A percentile compares a stretch with the other conserved stretches of the same genome.
phyloP scores from a whole-genome alignment of 2,797 vertebrate genomes.

The Polyboroides typus region DNA sequence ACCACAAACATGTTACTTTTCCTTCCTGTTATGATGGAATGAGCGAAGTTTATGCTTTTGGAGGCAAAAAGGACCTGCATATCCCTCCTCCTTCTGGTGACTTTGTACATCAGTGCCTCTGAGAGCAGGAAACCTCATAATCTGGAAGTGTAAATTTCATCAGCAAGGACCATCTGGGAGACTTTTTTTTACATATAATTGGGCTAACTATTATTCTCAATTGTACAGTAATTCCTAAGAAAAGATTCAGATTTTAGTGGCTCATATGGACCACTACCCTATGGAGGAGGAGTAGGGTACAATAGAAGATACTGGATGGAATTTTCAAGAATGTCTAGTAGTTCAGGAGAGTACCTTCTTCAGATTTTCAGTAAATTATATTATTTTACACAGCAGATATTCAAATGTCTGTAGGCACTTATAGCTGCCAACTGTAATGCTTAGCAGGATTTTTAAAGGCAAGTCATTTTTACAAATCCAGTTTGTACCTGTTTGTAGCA shows the following conservation, averaged over 20 bases:
- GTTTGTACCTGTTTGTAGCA: conserved; percentile 12
- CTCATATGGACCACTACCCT: background rate
- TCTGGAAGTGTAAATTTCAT: background rate
- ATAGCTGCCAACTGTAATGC: background rate
- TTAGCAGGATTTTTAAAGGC: conserved; percentile 16
- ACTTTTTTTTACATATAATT: background rate
- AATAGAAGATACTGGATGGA: background rate
- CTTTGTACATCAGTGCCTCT: background rate
- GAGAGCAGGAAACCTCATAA: background rate
- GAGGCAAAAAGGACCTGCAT: background rate
- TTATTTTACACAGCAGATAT: background rate
- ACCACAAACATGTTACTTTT: background rate
- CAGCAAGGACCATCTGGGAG: background rate
- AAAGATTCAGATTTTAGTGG: background rate
- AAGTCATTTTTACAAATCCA: background rate
- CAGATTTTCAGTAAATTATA: background rate
- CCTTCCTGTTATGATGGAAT: background rate
- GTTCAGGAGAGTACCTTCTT: background rate
- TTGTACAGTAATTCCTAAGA: background rate
- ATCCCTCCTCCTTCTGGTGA: background rate
- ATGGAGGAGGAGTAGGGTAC: background rate
- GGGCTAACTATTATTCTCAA: background rate
- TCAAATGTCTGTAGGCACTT: background rate
- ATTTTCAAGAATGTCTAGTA: background rate
- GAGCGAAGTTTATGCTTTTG: background rate